A percentile compares a stretch with the other conserved stretches of the same genome.
Evolutionary conservation across 2,797 vertebrate species (phyloP).

Genomic region (Artibeus lituratus): DNA sequence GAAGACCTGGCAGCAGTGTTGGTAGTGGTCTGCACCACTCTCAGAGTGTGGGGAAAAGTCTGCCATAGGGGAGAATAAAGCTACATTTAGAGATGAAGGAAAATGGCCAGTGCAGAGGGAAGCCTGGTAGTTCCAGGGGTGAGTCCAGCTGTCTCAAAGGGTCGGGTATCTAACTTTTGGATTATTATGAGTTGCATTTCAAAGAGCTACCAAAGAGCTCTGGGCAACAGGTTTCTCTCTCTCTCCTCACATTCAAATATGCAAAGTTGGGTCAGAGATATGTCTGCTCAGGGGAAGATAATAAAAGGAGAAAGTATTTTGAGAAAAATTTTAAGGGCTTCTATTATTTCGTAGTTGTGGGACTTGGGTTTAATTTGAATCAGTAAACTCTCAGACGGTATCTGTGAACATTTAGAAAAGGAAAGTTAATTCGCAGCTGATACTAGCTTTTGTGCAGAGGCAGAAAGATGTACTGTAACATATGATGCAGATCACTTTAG

Average conservation of each 20-base stretch:
- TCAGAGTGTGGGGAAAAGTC: neutral
- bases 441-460: constrained; percentile 38
- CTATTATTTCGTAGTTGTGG: neutral
- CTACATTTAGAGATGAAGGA: neutral
- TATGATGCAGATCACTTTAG: constrained; percentile 53
- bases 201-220: neutral
- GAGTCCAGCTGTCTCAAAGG: neutral
- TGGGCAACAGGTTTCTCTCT: neutral
- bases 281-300: neutral
- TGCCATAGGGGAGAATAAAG: neutral
- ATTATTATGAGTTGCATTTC: neutral
- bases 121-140: neutral
- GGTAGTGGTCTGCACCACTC: neutral
- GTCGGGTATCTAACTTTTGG: neutral
- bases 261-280: neutral
- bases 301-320: neutral
- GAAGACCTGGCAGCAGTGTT: neutral
- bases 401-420: neutral
- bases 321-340: neutral
- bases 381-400: neutral
- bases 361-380: constrained; percentile 23
- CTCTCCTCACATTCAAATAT: neutral
- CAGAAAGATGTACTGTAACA: neutral
- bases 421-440: constrained; percentile 31
- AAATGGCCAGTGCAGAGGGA: neutral